phyloP scores from a whole-genome alignment of 2,888 invertebrate species.

The Entomobrya proxima region DNA sequence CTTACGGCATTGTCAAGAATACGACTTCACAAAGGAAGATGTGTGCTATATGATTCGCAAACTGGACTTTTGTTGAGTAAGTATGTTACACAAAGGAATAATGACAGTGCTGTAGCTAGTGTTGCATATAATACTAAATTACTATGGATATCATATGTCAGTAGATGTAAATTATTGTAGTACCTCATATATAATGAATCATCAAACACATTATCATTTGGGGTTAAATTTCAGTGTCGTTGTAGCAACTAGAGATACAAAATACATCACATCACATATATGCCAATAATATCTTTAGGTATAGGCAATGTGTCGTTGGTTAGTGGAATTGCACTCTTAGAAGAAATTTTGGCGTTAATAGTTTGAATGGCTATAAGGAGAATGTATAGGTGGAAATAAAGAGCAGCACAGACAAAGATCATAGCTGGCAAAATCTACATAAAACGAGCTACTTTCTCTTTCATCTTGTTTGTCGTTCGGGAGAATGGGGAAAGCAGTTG shows the following conservation, averaged over 20 bases:
- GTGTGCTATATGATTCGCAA: background rate
- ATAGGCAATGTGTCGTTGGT: background rate
- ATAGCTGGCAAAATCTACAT: too few species aligned
- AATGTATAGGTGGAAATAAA: background rate
- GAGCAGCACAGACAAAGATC: background rate
- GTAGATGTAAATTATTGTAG: background rate
- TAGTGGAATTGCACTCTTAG: background rate
- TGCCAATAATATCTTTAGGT: background rate
- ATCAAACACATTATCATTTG: background rate
- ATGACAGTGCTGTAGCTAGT: background rate
- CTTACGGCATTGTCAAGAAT: conserved; percentile 15
- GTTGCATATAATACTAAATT: background rate
- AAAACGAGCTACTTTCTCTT: too few species aligned
- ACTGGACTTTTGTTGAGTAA: background rate
- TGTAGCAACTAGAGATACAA: background rate
- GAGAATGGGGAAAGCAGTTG: background rate
- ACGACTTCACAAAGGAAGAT: background rate
- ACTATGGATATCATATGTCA: background rate
- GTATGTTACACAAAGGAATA: background rate
- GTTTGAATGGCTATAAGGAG: background rate
- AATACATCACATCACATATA: background rate
- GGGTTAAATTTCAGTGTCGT: background rate
- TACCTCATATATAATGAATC: background rate
- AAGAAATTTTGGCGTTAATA: background rate
- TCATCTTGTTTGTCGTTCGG: background rate